Conservation (phyloP, 2,888 invertebrate genomes). For the Muschampia plurimacula region DNA sequence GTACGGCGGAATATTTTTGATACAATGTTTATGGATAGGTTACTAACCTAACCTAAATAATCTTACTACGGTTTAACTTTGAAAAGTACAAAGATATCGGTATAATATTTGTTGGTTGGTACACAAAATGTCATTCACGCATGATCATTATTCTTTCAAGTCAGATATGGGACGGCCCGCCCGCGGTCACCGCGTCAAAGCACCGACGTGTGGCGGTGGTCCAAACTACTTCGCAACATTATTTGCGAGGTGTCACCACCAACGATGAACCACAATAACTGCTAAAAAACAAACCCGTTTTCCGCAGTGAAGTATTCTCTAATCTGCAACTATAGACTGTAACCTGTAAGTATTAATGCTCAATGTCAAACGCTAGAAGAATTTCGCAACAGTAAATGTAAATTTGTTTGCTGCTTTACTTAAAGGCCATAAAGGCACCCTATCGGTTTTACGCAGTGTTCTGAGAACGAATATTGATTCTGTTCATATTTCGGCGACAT, state of each 20-base stretch:
- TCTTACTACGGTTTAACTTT: neutral
- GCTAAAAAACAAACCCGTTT: conserved; percentile 38
- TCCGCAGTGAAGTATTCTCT: conserved; percentile 22
- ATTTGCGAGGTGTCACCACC: conserved; percentile 72
- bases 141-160: conserved; percentile 29
- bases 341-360: conserved; percentile 5
- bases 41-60: too few relatives aligned
- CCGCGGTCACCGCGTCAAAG: conserved; percentile 56
- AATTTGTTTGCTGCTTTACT: conserved; percentile 46
- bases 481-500: conserved; percentile 65
- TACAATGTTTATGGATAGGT: too few relatives aligned
- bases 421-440: conserved; percentile 67
- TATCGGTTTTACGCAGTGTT: conserved; percentile 76
- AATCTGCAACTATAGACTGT: conserved; percentile 44
- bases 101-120: conserved; percentile 21
- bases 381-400: conserved; percentile 38
- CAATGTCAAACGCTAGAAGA: conserved; percentile 30
- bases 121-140: conserved; percentile 28
- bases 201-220: conserved; percentile 60
- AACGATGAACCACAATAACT: conserved; percentile 62
- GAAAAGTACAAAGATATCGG: conserved; percentile 3
- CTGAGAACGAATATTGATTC: conserved; percentile 67
- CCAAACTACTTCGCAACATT: conserved; percentile 56
- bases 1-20: too few relatives aligned
- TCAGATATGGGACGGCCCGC: conserved; percentile 32